Evolutionary conservation across 2,113 vertebrate genomes (phyloP), one percentile per base, ranked within the genome.

Genomic region (Chaenogobius annularis): DNA sequence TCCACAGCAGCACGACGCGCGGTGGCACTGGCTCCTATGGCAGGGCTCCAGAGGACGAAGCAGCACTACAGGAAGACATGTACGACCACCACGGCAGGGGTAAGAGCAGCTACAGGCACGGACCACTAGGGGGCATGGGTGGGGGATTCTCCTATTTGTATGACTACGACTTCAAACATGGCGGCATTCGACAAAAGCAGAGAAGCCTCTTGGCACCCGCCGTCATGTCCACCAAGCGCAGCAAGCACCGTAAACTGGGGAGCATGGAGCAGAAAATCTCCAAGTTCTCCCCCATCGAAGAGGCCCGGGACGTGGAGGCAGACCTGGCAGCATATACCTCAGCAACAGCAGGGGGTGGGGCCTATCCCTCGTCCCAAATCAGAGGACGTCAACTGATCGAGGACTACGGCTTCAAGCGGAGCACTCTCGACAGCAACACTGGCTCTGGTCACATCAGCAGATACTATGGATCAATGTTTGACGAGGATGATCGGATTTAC

Each of bases 201-300:
- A 98, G 97, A 92, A 96, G 93, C 88, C 88, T 90, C 71, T 82
- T 96, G 86, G 96, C 95, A 23, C 96, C 97, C 0, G 96, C 96
- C 0, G 96, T 98, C 4, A 78, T 96, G 91, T 95, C 98, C 31
- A 91, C 95, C 0, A 99, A 98, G 82, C 97, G 97, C 90, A 99
- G 95, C 93, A 99, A 98, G 89, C 97, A 99, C 92, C 93, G 96
- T 56, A 99, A 99, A 88, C 95, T 97, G 85, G 95, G 88, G 62
- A 87, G 94, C 82, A 94, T 97, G 89, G 98, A 99, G 85, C 98
- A 98, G 86, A 98, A 99, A 92, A 96, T 99, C 84, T 98, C 97
- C 74, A 99, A 98, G 91, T 99, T 99, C 92, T 99, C 98, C 0
- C 98, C 98, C 15, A 99, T 99, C 0, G 98, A 99, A 88, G 98